Base-by-base conservation (phyloP, 2,888 invertebrate species). In the Teinopalpus imperialis region DNA sequence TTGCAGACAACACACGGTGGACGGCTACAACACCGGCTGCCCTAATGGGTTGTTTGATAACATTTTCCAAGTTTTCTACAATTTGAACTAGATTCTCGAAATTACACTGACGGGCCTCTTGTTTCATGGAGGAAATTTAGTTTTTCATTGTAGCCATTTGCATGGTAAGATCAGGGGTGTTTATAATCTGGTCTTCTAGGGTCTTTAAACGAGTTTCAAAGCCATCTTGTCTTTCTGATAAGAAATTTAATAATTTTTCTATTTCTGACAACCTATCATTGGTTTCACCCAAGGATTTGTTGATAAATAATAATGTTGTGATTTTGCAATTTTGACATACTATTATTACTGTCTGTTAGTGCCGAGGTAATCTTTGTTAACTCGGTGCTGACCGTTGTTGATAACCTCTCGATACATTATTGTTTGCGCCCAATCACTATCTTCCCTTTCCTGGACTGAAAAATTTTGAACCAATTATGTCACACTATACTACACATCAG, bases 61-160 rank as follows among this genome's bases (percentile, higher is more conserved):
- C 13, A 30, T 16, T 30, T 7, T 7, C 20, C 9, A 40, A 8
- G 29, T 21, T 23, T 36, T 36, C 23, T 2, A 36, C 3, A 1
- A 36, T 2, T 8, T 8, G 1, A 2, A 26, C 3, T 2, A 37
- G 24, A 13, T 44, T 37, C 24, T 37, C 37, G 2, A 44, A 2
- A 12, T 44, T 31, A 16, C 37, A 46, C 8, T 40, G 34, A 1
- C 40, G 32, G 3, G 40, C 34, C 5, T 41, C 21, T 24, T 29
- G 35, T 29, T 47, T 36, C 29, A 47, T 30, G 12, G 24, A 20
- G 6, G 9, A 1, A 6, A 36, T 23, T 23, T 36, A 30, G 6
- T 9, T 39, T 27, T 35, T 29, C n/a, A 27, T 10, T 39, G 10
- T 6, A 3, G 16, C 12, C 7, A 27, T 10, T 20, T 18, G 27